Evolutionary conservation across 1,140 invertebrate species (phyloP).

Genomic region (Bombus sylvicola): DNA sequence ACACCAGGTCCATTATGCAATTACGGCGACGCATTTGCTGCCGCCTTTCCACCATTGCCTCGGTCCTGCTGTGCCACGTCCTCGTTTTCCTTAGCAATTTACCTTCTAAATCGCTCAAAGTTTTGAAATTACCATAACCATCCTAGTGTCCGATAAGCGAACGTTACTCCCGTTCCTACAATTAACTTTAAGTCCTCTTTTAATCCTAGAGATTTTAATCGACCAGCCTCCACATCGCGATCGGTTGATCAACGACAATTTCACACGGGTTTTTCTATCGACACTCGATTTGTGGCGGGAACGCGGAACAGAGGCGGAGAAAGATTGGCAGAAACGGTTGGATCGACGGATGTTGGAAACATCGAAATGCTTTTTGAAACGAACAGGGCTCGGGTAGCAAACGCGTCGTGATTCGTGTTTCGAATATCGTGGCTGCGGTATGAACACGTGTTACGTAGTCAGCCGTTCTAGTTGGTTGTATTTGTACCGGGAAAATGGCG

Average conservation of each 20-base stretch:
- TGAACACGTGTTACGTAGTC: conserved; percentile 10
- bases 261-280: neutral
- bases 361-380: neutral
- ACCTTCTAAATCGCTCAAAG: conserved; percentile 69
- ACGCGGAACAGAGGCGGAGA: too few relatives aligned
- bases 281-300: too few relatives aligned
- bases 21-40: conserved; percentile 67
- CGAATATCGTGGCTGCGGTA: neutral
- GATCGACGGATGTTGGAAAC: neutral
- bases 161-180: neutral
- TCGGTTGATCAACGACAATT: neutral
- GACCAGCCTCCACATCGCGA: too few relatives aligned
- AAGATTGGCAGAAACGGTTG: neutral
- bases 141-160: neutral
- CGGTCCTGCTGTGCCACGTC: conserved; percentile 37
- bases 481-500: too few relatives aligned
- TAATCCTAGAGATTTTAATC: neutral
- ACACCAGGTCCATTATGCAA: conserved; percentile 70
- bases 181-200: neutral
- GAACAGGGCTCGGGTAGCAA: neutral
- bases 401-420: neutral
- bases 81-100: conserved; percentile 61
- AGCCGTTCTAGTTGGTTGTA: neutral
- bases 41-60: conserved; percentile 42
- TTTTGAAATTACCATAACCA: conserved; percentile 66